These are phyloP conservation scores for Leptodactylus fallax DNA, from an alignment of 2,797 vertebrate species.

Conservation along the genomic window DNA sequence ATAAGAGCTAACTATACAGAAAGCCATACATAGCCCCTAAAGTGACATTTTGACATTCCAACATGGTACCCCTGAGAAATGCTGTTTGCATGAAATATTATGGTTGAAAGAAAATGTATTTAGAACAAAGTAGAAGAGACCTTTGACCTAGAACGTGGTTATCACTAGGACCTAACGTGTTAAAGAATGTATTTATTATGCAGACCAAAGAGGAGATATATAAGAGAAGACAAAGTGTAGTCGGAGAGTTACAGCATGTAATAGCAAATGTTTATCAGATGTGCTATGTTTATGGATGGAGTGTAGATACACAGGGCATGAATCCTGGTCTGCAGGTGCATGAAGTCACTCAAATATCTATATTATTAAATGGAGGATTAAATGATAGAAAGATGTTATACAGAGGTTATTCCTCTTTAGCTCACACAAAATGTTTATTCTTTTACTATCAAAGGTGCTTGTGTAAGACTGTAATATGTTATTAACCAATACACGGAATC, in stretches of 20 bases:
- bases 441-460: conserved; percentile 17
- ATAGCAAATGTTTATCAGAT: conserved; percentile 20
- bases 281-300: conserved; percentile 29
- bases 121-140: conserved; percentile 36
- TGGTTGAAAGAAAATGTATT: not conserved
- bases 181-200: conserved; percentile 51
- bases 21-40: conserved; percentile 5
- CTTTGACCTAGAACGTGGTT: conserved; percentile 12
- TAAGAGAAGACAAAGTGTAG: conserved; percentile 31
- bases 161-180: conserved; percentile 12
- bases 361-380: conserved; percentile 20
- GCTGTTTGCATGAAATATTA: conserved; percentile 8
- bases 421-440: not conserved
- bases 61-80: not conserved
- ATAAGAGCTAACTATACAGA: not conserved
- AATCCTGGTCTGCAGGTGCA: conserved; percentile 37
- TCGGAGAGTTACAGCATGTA: conserved; percentile 36
- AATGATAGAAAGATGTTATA: conserved; percentile 1
- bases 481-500: not conserved
- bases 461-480: not conserved
- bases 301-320: conserved; percentile 13
- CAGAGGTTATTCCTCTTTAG: not conserved
- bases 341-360: conserved; percentile 26
- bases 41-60: not conserved
- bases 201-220: conserved; percentile 47